Conservation (phyloP, 92 coral and sea anemone genomes). For the Epizoanthus stellaris region DNA sequence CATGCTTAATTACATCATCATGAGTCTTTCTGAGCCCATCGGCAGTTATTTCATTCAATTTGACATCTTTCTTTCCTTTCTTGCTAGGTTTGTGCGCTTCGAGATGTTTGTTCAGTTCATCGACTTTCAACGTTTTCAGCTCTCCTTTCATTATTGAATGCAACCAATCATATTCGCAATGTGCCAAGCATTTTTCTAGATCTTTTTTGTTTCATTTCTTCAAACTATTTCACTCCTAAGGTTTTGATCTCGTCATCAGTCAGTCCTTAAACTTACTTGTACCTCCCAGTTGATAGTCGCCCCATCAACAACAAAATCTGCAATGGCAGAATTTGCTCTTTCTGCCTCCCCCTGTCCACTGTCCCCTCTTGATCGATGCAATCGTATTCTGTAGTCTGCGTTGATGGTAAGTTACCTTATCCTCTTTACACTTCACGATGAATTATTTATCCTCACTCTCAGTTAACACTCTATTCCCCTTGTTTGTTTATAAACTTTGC, state of each 20-base stretch:
- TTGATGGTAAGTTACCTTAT: too few relatives aligned
- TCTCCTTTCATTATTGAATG: slow-evolving; percentile 32
- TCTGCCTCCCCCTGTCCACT: too few relatives aligned
- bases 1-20: slow-evolving; percentile 7
- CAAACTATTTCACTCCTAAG: too few relatives aligned
- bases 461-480: slow-evolving; percentile 10
- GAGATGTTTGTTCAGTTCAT: slow-evolving; percentile 32
- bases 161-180: slow-evolving; percentile 20
- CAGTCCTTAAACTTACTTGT: too few relatives aligned
- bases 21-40: slow-evolving; percentile 41
- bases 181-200: too few relatives aligned
- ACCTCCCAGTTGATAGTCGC: too few relatives aligned
- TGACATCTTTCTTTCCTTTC: slow-evolving; percentile 23
- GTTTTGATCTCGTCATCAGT: too few relatives aligned
- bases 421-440: neutral
- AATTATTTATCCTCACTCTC: slow-evolving; percentile 17
- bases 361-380: too few relatives aligned
- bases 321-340: too few relatives aligned
- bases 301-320: too few relatives aligned
- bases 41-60: slow-evolving; percentile 21
- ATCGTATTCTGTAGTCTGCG: too few relatives aligned
- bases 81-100: slow-evolving; percentile 39
- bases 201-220: too few relatives aligned
- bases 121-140: slow-evolving; percentile 41
- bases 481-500: neutral